Evolutionary conservation across 1,140 invertebrate species (phyloP).

Genomic region (Papilio xuthus): DNA sequence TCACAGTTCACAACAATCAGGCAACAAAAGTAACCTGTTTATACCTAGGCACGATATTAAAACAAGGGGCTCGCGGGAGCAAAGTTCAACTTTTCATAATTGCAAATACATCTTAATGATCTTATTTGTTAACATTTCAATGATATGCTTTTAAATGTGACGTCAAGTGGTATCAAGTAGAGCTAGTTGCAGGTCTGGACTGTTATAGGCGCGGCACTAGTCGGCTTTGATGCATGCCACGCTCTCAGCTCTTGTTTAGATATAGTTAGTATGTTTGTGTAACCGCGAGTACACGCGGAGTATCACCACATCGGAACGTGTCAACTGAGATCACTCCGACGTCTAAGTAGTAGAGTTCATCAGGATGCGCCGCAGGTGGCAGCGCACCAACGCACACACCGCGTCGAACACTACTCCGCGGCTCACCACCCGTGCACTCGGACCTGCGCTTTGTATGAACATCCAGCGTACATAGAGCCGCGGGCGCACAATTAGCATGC

Average conservation of each 20-base stretch:
- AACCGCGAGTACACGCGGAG: neutral
- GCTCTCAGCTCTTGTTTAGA: no score
- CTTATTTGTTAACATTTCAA: neutral
- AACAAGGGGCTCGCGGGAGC: neutral
- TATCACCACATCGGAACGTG: slow-evolving; percentile 12
- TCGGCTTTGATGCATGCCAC: neutral
- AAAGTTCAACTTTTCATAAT: neutral
- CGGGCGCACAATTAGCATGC: slow-evolving; percentile 49
- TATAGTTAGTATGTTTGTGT: neutral
- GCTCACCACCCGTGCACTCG: slow-evolving; percentile 17
- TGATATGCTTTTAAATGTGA: neutral
- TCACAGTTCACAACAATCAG: neutral
- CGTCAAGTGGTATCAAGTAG: no score
- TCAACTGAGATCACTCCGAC: slow-evolving; percentile 13
- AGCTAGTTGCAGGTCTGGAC: neutral
- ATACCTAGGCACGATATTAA: neutral
- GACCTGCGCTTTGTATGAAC: neutral
- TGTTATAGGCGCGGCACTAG: neutral
- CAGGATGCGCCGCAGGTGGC: neutral
- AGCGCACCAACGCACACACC: neutral
- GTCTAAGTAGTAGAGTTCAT: neutral
- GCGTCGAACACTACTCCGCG: neutral
- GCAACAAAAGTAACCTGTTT: neutral
- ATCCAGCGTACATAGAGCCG: neutral
- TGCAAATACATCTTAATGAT: neutral